These are phyloP conservation scores for Telmatherina bonti DNA, from an alignment of 2,797 vertebrate species.

Conservation along the genomic window DNA sequence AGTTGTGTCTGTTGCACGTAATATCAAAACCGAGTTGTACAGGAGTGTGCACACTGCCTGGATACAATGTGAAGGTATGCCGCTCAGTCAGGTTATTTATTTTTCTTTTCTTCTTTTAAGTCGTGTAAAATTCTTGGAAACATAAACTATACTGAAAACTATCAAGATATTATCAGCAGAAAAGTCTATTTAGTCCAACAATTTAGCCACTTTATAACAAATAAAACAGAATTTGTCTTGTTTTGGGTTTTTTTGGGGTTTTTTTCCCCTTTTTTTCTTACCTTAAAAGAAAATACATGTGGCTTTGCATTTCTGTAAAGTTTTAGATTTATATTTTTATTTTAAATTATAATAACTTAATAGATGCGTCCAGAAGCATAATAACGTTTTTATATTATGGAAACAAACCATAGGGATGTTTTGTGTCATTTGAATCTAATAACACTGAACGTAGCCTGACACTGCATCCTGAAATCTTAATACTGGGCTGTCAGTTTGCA, in stretches of 20 bases:
- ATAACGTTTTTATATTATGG: background rate
- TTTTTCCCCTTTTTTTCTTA: background rate
- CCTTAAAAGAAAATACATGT: background rate
- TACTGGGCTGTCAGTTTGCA: background rate
- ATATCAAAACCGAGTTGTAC: slow-evolving; percentile 8
- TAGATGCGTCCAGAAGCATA: background rate
- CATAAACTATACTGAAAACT: background rate
- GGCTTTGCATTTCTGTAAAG: background rate
- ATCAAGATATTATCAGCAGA: background rate
- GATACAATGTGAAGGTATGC: slow-evolving; percentile 25
- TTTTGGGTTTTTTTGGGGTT: background rate
- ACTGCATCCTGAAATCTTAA: slow-evolving; percentile 14
- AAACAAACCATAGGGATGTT: background rate
- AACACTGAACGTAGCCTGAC: slow-evolving; percentile 7
- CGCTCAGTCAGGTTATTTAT: slow-evolving; percentile 19
- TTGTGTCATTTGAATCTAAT: background rate
- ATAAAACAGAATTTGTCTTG: background rate
- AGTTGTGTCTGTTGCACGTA: slow-evolving; percentile 12
- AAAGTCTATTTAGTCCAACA: slow-evolving; percentile 3
- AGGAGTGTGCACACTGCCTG: slow-evolving; percentile 1
- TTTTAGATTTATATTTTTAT: background rate
- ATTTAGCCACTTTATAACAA: background rate
- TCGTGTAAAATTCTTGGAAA: background rate
- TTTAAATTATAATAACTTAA: background rate
- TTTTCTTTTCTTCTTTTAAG: background rate